A percentile compares a stretch with the other conserved stretches of the same genome.
Evolutionary conservation across 2,113 vertebrate species (phyloP).

Genomic region (Chamaetylas fuelleborni): DNA sequence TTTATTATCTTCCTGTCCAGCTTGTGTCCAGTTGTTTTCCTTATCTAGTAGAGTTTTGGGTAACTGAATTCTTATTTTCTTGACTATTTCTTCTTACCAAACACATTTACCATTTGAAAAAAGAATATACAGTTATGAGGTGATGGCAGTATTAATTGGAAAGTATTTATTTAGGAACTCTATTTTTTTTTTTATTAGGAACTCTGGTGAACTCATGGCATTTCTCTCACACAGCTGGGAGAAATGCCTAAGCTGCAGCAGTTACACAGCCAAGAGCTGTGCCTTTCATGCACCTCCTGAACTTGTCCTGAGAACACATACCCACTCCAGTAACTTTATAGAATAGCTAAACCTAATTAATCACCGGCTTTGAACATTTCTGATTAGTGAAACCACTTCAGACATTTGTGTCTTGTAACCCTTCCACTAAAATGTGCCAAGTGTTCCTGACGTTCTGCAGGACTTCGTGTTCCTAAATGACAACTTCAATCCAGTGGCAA

Average conservation of each 20-base stretch:
- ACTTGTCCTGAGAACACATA: background rate
- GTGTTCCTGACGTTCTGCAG: background rate
- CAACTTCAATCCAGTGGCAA: background rate
- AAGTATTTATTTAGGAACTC: background rate
- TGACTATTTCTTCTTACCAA: background rate
- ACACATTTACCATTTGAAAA: background rate
- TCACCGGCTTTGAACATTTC: background rate
- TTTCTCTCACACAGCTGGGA: background rate
- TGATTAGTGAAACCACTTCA: background rate
- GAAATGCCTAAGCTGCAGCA: background rate
- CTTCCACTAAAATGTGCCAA: background rate
- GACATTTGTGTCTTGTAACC: background rate
- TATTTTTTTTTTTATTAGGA: background rate
- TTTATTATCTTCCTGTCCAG: background rate
- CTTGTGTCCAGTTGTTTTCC: background rate
- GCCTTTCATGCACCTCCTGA: background rate
- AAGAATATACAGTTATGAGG: background rate
- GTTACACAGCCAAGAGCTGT: background rate
- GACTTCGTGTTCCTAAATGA: background rate
- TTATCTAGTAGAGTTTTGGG: background rate
- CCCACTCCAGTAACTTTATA: background rate
- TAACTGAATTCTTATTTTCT: background rate
- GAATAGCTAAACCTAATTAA: background rate
- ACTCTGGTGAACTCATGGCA: rapidly evolving
- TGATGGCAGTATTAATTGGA: background rate